These are phyloP conservation scores for Lasioglossum pauxillum DNA, from an alignment of 2,888 invertebrate genomes.

Conservation along the genomic window DNA sequence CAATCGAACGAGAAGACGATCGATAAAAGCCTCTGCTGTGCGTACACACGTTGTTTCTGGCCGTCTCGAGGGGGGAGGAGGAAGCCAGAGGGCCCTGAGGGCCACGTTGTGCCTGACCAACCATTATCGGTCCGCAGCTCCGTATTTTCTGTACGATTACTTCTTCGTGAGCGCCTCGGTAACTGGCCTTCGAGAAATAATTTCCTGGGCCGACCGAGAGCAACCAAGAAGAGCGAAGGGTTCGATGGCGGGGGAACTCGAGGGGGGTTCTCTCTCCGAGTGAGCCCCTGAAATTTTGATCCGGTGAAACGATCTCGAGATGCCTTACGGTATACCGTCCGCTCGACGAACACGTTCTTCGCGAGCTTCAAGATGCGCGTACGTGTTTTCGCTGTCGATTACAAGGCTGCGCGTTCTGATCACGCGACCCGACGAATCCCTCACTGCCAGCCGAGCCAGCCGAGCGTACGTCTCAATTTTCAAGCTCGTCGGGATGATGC, in stretches of 20 bases:
- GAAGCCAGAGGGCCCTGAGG: slow-evolving; percentile 45
- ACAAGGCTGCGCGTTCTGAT: slow-evolving; percentile 17
- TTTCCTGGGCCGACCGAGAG: slow-evolving; percentile 55
- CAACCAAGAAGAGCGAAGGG: neutral
- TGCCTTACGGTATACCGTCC: slow-evolving; percentile 63
- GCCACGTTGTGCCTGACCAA: slow-evolving; percentile 60
- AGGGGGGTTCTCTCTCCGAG: slow-evolving; percentile 22
- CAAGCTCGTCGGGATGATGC: neutral
- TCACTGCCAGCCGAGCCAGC: neutral
- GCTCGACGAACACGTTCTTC: slow-evolving; percentile 30
- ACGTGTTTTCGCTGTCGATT: slow-evolving; percentile 52
- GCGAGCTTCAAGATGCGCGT: slow-evolving; percentile 9
- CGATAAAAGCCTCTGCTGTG: slow-evolving; percentile 54
- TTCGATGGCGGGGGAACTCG: neutral
- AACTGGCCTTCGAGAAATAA: slow-evolving; percentile 70
- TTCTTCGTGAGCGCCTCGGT: slow-evolving; percentile 71
- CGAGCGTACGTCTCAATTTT: slow-evolving; percentile 25
- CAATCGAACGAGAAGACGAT: slow-evolving; percentile 49
- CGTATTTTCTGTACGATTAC: slow-evolving; percentile 72
- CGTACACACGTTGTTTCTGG: slow-evolving; percentile 39
- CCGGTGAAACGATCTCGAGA: slow-evolving; percentile 66
- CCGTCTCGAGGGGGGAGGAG: neutral
- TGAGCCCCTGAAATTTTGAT: slow-evolving; percentile 70
- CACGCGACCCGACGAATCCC: slow-evolving; percentile 14
- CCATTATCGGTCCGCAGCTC: slow-evolving; percentile 69